phyloP scores from a whole-genome alignment of 2,797 vertebrate genomes.

The Ciconia nigra region DNA sequence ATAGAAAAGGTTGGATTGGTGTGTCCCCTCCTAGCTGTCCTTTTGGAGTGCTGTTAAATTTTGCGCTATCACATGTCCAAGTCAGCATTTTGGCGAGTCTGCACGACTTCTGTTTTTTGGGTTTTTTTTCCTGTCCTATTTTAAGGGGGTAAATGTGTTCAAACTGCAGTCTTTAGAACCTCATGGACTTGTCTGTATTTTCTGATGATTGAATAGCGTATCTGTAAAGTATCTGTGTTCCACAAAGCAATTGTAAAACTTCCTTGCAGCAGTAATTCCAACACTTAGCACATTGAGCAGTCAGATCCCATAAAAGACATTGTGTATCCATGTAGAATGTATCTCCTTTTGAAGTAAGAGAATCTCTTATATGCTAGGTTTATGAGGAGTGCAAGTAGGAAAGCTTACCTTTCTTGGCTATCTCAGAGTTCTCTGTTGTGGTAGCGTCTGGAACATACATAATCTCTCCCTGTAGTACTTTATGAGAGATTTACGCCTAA shows the following conservation, averaged over 20 bases:
- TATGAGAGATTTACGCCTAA: background rate
- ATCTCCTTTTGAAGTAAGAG: background rate
- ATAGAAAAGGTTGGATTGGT: background rate
- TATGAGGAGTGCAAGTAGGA: background rate
- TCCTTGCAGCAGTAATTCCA: background rate
- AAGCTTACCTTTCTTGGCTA: background rate
- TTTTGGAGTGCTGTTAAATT: background rate
- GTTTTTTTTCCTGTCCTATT: background rate
- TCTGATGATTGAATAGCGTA: background rate
- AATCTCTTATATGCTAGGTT: background rate
- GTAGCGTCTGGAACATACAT: background rate
- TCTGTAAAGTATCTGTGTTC: background rate
- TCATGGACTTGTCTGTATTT: background rate
- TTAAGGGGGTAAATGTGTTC: background rate
- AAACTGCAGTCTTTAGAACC: background rate
- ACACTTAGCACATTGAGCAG: background rate
- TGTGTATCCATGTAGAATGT: background rate
- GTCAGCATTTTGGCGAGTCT: background rate
- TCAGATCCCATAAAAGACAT: background rate
- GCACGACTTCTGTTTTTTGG: rapidly evolving
- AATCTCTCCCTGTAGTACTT: background rate
- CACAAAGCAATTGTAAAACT: background rate
- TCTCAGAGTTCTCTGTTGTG: background rate
- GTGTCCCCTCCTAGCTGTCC: background rate
- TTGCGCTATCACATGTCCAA: background rate